Base-by-base conservation (phyloP, 2,797 vertebrate species). In the Hirundo rustica region DNA sequence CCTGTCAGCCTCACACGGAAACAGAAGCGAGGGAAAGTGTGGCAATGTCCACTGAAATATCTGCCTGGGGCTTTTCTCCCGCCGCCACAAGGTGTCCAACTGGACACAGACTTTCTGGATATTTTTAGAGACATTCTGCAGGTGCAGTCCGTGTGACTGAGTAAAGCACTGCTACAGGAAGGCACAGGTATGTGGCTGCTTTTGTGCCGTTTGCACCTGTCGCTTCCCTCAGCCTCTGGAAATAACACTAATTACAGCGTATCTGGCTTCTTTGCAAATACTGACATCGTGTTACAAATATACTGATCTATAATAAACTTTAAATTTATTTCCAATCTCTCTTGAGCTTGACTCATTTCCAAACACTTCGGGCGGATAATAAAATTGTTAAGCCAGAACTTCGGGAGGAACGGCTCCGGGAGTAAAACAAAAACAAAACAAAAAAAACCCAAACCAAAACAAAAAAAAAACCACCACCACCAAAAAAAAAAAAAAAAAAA, bases 121-220 rank as follows among this genome's bases (percentile, higher is more conserved):
- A 16, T 8, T 50, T 29, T 36, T 8, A 9, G 12, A 16, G 6
- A 54, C 18, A 11, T 70, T 25, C 27, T 67, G 58, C 47, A 78
- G 42, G 10, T 7, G 11, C 21, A 8, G 29, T 40, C n/a, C 7
- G 9, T 11, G 6, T 4, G 11, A 12, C 16, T 9, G 21, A 42
- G 34, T 7, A 65, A 72, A 68, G 36, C 20, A 4, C 17, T 9
- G 11, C 47, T 30, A 3, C 6, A 21, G 30, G 51, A 55, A 20
- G 14, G 22, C 4, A 27, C 11, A 15, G 10, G 53, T 2, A 11
- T 0, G 0, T 2, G 22, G 0, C 4, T 13, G 30, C 13, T 65
- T 34, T 36, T 10, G 17, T 4, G 40, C 19, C 7, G 0, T 19
- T 36, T 7, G 45, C 34, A 26, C 16, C 40, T 10, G 14, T 7